These are phyloP conservation scores for Podilymbus podiceps DNA, from an alignment of 2,113 vertebrate species.

Conservation along the genomic window DNA sequence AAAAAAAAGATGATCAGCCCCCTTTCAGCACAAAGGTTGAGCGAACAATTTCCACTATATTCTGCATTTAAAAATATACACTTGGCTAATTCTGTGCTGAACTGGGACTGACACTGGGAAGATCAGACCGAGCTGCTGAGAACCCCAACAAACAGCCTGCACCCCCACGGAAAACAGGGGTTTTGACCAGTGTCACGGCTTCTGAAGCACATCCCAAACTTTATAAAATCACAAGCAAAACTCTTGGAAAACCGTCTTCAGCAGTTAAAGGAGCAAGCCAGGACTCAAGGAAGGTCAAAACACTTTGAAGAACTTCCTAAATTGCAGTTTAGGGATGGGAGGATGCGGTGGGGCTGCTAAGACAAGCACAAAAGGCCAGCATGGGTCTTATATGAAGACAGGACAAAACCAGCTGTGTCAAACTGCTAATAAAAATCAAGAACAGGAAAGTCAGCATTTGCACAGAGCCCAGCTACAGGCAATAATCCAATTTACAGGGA, in stretches of 20 bases:
- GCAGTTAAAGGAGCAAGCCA: neutral
- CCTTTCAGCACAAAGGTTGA: neutral
- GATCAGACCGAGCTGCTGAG: neutral
- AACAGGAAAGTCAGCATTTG: conserved; percentile 12
- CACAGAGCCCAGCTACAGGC: conserved; percentile 2
- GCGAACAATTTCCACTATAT: neutral
- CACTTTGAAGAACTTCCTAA: neutral
- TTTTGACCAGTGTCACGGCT: neutral
- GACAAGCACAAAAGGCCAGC: neutral
- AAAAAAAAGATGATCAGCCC: neutral
- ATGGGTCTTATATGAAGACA: neutral
- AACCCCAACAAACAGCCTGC: neutral
- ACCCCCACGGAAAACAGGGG: neutral
- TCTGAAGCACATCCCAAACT: neutral
- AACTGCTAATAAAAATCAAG: neutral
- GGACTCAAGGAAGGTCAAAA: neutral
- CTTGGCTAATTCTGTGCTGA: neutral
- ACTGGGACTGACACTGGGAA: neutral
- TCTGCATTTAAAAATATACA: neutral
- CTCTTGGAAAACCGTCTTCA: neutral
- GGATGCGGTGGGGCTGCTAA: neutral
- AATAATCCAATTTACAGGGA: conserved; percentile 19
- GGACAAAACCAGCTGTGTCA: neutral
- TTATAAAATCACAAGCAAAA: neutral
- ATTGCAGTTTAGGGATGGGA: neutral